Conservation (phyloP, 2,113 vertebrate species). For the Hemiscyllium ocellatum region DNA sequence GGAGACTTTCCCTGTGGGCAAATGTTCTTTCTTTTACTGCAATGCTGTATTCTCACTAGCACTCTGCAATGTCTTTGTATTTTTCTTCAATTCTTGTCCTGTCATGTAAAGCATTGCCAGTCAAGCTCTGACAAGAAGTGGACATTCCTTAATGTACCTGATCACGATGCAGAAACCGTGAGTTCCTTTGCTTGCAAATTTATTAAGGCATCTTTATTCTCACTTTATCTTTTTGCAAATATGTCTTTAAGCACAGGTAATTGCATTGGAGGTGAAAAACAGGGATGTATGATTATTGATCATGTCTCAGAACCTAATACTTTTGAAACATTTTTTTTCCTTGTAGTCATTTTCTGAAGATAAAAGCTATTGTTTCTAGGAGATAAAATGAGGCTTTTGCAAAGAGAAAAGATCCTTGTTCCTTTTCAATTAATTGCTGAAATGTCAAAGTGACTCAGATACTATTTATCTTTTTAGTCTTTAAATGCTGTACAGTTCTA, state of each 20-base stretch:
- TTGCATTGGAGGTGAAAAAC: neutral
- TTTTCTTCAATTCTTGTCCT: slow-evolving; percentile 41
- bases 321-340: neutral
- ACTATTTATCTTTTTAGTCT: neutral
- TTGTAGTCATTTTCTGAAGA: neutral
- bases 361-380: neutral
- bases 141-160: slow-evolving; percentile 84
- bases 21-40: slow-evolving; percentile 9
- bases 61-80: slow-evolving; percentile 46
- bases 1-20: neutral
- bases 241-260: neutral
- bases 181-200: slow-evolving; percentile 57
- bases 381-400: neutral
- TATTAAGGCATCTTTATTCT: neutral
- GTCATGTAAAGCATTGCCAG: slow-evolving; percentile 67
- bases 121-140: slow-evolving; percentile 79
- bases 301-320: neutral
- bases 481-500: neutral
- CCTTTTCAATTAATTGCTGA: neutral
- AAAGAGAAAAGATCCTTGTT: neutral
- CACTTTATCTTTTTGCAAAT: neutral
- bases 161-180: slow-evolving; percentile 93
- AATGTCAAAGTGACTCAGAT: neutral
- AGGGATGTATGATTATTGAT: neutral
- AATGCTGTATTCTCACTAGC: slow-evolving; percentile 43